Percentiles rank a stretch among this genome's conserved stretches.
Conservation (phyloP, 2,888 invertebrate species). For the Abscondita cerata region DNA sequence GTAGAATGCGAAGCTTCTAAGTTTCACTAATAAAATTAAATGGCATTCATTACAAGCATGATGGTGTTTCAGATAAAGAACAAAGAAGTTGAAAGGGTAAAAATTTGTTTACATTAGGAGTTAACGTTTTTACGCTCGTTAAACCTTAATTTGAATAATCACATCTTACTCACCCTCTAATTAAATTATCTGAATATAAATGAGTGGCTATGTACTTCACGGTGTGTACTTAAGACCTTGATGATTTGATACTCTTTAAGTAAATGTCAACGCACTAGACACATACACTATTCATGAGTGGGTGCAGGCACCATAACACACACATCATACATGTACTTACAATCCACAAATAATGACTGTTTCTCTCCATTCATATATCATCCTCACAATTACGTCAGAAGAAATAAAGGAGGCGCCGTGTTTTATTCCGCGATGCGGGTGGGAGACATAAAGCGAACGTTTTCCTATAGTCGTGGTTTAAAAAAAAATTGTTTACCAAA, state of each 20-base stretch:
- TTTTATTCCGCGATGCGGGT: slow-evolving; percentile 2
- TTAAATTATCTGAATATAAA: too few relatives aligned
- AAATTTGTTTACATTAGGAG: background rate
- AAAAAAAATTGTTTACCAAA: too few relatives aligned
- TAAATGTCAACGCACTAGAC: slow-evolving; percentile 4
- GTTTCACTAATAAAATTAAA: too few relatives aligned
- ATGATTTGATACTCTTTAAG: background rate
- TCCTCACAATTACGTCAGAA: slow-evolving; percentile 7
- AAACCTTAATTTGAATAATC: too few relatives aligned
- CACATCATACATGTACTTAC: background rate
- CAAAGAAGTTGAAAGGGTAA: too few relatives aligned
- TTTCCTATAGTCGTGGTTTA: too few relatives aligned
- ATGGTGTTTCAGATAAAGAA: too few relatives aligned
- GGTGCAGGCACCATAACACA: background rate
- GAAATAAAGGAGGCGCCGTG: slow-evolving; percentile 10
- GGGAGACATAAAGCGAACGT: background rate
- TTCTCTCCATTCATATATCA: background rate
- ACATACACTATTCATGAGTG: background rate
- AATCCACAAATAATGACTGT: background rate
- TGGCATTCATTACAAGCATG: too few relatives aligned
- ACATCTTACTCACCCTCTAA: too few relatives aligned
- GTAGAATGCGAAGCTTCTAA: too few relatives aligned
- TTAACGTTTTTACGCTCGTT: background rate
- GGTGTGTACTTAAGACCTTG: too few relatives aligned
- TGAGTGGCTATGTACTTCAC: too few relatives aligned